Percentiles rank a stretch among this genome's conserved stretches.
These are phyloP conservation scores for Ephialtes manifestator DNA, from an alignment of 2,888 invertebrate genomes.

Conservation along the genomic window DNA sequence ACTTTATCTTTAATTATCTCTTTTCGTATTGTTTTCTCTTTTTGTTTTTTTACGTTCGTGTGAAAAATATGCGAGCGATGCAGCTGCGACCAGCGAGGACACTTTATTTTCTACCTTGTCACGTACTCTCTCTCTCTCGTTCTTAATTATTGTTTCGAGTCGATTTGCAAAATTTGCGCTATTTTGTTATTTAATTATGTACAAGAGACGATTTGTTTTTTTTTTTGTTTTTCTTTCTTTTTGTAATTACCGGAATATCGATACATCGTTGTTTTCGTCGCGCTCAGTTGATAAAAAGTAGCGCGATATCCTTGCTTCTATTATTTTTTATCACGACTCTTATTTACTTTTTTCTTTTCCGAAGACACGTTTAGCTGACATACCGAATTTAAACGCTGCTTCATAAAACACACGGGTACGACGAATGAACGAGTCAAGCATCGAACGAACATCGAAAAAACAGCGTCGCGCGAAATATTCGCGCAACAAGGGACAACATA, in stretches of 20 bases:
- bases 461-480: neutral
- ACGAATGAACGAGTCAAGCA: conserved; percentile 39
- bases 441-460: conserved; percentile 20
- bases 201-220: conserved; percentile 61
- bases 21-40: conserved; percentile 55
- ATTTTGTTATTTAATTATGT: conserved; percentile 65
- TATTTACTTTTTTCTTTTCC: conserved; percentile 39
- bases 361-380: conserved; percentile 52
- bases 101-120: conserved; percentile 45
- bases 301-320: conserved; percentile 36
- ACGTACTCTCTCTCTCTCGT: conserved; percentile 41
- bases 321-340: conserved; percentile 31
- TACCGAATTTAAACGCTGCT: conserved; percentile 40
- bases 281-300: conserved; percentile 27
- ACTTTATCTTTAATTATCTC: conserved; percentile 11
- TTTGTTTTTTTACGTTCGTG: conserved; percentile 66
- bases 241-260: conserved; percentile 21
- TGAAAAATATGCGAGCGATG: conserved; percentile 72
- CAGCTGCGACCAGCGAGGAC: conserved; percentile 62
- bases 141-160: conserved; percentile 36
- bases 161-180: conserved; percentile 22
- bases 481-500: conserved; percentile 6
- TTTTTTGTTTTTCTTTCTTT: conserved; percentile 31
- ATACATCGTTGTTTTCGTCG: conserved; percentile 36
- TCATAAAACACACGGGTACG: conserved; percentile 32